Conservation (phyloP, 2,113 vertebrate species). For the Charadrius vociferus region DNA sequence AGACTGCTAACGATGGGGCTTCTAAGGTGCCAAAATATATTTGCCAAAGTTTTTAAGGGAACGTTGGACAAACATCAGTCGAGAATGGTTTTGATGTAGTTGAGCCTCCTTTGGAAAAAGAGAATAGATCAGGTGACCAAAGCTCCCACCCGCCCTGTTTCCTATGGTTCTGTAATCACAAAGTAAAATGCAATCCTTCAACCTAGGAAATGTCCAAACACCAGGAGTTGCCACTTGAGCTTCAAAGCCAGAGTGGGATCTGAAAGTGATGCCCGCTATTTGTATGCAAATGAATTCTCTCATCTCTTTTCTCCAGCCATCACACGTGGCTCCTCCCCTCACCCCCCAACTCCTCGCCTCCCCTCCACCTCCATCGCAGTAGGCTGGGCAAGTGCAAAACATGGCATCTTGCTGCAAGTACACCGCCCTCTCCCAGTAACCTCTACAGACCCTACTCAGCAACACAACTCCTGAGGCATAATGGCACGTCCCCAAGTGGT, state of each 20-base stretch:
- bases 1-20: neutral
- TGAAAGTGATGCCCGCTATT: slow-evolving; percentile 13
- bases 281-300: slow-evolving; percentile 12
- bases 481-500: neutral
- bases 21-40: neutral
- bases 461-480: neutral
- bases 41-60: neutral
- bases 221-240: neutral
- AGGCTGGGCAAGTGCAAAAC: neutral
- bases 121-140: neutral
- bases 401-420: neutral
- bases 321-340: neutral
- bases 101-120: neutral
- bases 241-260: neutral
- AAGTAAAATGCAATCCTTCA: neutral
- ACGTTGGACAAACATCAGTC: neutral
- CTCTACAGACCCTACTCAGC: neutral
- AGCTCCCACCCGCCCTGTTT: neutral
- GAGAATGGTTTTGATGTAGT: neutral
- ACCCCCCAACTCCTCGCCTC: neutral
- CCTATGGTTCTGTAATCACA: neutral
- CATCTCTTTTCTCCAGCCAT: neutral
- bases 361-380: neutral
- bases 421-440: neutral
- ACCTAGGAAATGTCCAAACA: neutral